Evolutionary conservation across 1,140 invertebrate species (phyloP).

Genomic region (Bathynomus jamesi): DNA sequence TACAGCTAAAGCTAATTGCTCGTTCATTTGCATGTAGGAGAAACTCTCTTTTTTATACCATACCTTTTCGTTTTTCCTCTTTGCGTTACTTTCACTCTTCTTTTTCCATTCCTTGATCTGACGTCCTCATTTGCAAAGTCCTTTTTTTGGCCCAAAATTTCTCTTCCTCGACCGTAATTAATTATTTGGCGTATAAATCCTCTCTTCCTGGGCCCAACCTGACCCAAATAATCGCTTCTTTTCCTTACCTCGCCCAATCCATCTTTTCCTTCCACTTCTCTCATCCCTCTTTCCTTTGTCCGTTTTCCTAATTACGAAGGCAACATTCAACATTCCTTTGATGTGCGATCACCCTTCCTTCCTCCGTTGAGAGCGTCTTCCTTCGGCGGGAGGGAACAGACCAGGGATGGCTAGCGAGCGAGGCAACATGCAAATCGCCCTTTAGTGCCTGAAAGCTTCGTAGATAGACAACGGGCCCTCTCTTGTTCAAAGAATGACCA

Average conservation of each 20-base stretch:
- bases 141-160: too few relatives aligned
- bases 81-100: too few relatives aligned
- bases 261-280: neutral
- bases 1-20: too few relatives aligned
- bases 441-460: neutral
- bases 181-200: too few relatives aligned
- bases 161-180: too few relatives aligned
- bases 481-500: neutral
- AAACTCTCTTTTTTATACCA: too few relatives aligned
- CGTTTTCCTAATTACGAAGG: neutral
- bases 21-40: too few relatives aligned
- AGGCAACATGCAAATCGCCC: neutral
- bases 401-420: neutral
- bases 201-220: too few relatives aligned
- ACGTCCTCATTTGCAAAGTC: neutral
- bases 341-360: neutral
- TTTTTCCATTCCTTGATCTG: neutral
- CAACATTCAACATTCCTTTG: conserved; percentile 1
- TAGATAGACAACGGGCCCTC: too few relatives aligned
- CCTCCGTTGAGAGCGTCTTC: neutral
- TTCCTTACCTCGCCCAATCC: neutral
- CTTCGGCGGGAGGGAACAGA: neutral
- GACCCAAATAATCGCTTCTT: too few relatives aligned
- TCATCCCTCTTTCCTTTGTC: neutral
- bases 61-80: too few relatives aligned